A percentile compares a stretch with the other conserved stretches of the same genome.
phyloP scores from a whole-genome alignment of 2,113 vertebrate species.

The Semicossyphus pulcher region DNA sequence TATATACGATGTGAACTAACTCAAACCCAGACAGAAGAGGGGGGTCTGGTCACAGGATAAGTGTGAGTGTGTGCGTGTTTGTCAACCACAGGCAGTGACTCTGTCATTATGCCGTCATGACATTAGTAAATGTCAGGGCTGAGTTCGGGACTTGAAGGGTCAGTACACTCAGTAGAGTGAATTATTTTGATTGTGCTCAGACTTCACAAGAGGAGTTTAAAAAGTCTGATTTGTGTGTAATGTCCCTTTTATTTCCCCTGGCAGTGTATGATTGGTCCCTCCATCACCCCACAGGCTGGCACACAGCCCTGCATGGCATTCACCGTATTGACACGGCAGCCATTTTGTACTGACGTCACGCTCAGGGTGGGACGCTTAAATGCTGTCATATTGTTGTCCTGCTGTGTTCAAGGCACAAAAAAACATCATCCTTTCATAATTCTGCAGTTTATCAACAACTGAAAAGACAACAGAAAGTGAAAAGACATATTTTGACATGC shows the following conservation, averaged over 20 bases:
- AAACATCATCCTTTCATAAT: too few relatives aligned
- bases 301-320: constrained; percentile 59
- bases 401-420: neutral
- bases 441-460: too few relatives aligned
- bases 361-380: neutral
- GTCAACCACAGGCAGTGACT: constrained; percentile 43
- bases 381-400: neutral
- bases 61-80: constrained; percentile 2
- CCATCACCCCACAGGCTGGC: constrained; percentile 23
- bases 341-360: neutral
- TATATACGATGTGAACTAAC: constrained; percentile 75
- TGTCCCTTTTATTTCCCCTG: constrained; percentile 45
- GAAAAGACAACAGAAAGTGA: too few relatives aligned
- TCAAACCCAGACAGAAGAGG: constrained; percentile 39
- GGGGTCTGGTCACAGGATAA: constrained; percentile 58
- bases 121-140: constrained; percentile 44
- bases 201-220: constrained; percentile 22
- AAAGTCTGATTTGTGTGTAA: constrained; percentile 29
- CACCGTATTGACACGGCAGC: neutral
- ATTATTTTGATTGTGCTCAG: constrained; percentile 43
- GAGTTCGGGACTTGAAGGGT: constrained; percentile 50
- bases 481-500: too few relatives aligned
- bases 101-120: too few relatives aligned
- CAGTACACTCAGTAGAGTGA: constrained; percentile 33
- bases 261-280: constrained; percentile 25